Percentiles rank a stretch among this genome's conserved stretches.
phyloP scores from a whole-genome alignment of 2,797 vertebrate genomes.

The Valencia hispanica region DNA sequence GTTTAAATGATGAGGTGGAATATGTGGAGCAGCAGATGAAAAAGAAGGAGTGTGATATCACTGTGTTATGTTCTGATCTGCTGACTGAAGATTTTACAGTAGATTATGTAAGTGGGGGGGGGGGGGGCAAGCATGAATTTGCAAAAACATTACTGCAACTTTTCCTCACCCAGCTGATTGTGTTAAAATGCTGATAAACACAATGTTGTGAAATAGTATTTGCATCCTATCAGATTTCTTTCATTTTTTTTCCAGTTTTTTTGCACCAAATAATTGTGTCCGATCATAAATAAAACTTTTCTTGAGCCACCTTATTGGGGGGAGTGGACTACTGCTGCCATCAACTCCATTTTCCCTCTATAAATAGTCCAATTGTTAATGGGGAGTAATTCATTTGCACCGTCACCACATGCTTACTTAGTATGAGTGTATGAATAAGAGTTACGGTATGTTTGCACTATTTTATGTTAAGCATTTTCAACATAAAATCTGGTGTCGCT shows the following conservation, averaged over 20 bases:
- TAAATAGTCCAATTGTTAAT: neutral
- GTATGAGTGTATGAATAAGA: too few relatives aligned
- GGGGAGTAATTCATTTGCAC: neutral
- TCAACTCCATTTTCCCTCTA: neutral
- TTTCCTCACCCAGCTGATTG: neutral
- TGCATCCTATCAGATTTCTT: neutral
- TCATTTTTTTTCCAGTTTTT: neutral
- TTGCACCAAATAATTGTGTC: neutral
- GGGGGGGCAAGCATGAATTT: slow-evolving; percentile 4
- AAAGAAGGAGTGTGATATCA: slow-evolving; percentile 31
- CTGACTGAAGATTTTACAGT: slow-evolving; percentile 41
- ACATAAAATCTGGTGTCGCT: too few relatives aligned
- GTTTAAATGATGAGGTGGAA: slow-evolving; percentile 77
- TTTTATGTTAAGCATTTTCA: too few relatives aligned
- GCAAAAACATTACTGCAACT: slow-evolving; percentile 11
- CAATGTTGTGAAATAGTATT: neutral
- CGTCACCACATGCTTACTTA: neutral
- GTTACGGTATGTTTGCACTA: too few relatives aligned
- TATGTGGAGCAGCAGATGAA: slow-evolving; percentile 50
- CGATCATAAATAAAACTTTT: neutral
- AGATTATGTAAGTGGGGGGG: slow-evolving; percentile 18
- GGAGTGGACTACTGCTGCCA: neutral
- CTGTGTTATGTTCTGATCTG: slow-evolving; percentile 34
- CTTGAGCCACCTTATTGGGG: neutral
- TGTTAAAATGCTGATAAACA: neutral